Conservation (phyloP, 2,797 vertebrate genomes). For the Carapus acus region DNA sequence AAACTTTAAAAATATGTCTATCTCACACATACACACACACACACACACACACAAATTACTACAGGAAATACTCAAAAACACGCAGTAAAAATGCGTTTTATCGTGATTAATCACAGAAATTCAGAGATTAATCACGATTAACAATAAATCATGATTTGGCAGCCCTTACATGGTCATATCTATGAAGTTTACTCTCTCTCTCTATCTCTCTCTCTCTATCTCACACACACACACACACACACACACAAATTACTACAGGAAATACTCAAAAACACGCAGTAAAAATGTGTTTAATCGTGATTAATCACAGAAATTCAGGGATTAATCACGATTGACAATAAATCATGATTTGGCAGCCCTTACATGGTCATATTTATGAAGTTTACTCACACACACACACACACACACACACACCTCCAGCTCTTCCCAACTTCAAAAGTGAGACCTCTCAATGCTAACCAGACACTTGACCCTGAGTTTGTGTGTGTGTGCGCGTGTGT, state of each 20-base stretch:
- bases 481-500: too few species aligned
- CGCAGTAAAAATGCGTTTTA: too few species aligned
- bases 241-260: conserved; percentile 57
- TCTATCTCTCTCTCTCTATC: too few species aligned
- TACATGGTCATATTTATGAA: too few species aligned
- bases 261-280: conserved; percentile 46
- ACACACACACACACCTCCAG: conserved; percentile 11
- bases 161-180: too few species aligned
- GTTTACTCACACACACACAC: conserved; percentile 18
- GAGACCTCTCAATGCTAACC: conserved; percentile 14
- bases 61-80: conserved; percentile 52
- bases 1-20: too few species aligned
- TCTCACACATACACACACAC: conserved; percentile 12
- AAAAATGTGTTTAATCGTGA: conserved; percentile 49
- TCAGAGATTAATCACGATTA: too few species aligned
- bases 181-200: too few species aligned
- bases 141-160: too few species aligned
- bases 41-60: conserved; percentile 49
- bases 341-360: too few species aligned
- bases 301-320: conserved; percentile 13
- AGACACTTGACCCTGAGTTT: conserved; percentile 28
- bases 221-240: conserved; percentile 25
- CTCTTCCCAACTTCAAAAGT: conserved; percentile 4
- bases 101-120: conserved; percentile 25
- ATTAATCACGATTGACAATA: too few species aligned